Conservation (phyloP, 2,113 vertebrate species). For the Nothoprocta pentlandii region DNA sequence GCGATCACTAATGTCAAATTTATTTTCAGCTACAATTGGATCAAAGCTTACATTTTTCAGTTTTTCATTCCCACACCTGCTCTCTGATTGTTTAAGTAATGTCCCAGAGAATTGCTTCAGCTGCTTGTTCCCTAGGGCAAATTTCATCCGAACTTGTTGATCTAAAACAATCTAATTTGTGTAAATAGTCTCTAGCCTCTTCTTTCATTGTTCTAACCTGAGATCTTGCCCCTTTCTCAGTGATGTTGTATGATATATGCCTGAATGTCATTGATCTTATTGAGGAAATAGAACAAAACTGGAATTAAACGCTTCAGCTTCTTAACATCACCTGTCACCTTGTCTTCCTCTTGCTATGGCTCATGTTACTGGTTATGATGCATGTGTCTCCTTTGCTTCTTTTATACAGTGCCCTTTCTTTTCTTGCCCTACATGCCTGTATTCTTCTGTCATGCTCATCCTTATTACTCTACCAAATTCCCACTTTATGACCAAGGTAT, state of each 20-base stretch:
- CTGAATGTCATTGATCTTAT: neutral
- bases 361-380: neutral
- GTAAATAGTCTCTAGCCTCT: neutral
- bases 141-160: constrained; percentile 23
- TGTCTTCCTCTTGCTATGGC: neutral
- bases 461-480: neutral
- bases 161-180: neutral
- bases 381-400: neutral
- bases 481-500: neutral
- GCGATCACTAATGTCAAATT: neutral
- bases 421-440: neutral
- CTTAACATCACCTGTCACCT: neutral
- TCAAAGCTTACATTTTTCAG: constrained; percentile 19
- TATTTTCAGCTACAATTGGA: neutral
- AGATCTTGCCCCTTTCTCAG: neutral
- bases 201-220: neutral
- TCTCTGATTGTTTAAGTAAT: neutral
- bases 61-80: neutral
- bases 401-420: neutral
- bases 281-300: neutral
- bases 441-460: neutral
- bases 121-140: neutral
- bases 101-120: neutral
- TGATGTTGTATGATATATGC: neutral
- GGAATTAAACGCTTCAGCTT: neutral